phyloP scores from a whole-genome alignment of 2,113 vertebrate species.

The Sinocyclocheilus anshuiensis region DNA sequence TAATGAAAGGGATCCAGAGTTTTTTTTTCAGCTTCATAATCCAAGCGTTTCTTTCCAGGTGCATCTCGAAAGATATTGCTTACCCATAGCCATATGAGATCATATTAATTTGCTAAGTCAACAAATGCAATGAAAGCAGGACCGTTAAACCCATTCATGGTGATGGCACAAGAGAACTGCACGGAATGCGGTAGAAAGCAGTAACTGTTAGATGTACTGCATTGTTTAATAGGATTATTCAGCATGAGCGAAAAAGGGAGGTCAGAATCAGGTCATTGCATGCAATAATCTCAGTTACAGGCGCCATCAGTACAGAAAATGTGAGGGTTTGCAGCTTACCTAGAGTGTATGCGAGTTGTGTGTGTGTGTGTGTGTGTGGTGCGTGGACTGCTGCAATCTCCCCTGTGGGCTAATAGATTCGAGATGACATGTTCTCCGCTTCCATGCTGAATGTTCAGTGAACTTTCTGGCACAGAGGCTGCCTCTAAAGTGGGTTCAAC shows the following conservation, averaged over 20 bases:
- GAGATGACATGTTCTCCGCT: conserved; percentile 89
- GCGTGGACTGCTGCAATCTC: conserved; percentile 73
- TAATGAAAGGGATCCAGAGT: background rate
- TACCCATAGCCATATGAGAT: background rate
- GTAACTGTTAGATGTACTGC: conserved; percentile 62
- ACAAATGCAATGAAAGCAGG: background rate
- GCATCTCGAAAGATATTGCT: background rate
- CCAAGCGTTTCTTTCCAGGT: background rate
- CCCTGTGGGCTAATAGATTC: conserved; percentile 93
- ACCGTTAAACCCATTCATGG: background rate
- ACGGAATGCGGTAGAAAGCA: conserved; percentile 18
- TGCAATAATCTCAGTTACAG: conserved; percentile 80
- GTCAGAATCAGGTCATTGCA: conserved; percentile 68
- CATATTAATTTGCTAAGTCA: background rate
- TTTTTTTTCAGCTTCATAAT: background rate
- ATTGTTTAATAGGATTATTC: conserved; percentile 79
- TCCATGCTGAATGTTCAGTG: conserved; percentile 87
- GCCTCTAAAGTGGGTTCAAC: conserved; percentile 96
- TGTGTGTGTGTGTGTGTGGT: conserved; percentile 43
- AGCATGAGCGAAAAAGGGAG: conserved; percentile 77
- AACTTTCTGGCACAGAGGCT: conserved; percentile 92
- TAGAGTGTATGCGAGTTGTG: conserved; percentile 49
- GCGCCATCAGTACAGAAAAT: conserved; percentile 69
- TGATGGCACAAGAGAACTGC: conserved; percentile 27
- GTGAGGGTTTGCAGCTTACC: conserved; percentile 69